Evolutionary conservation across 2,797 vertebrate genomes (phyloP), one percentile per base, ranked within the genome.

Genomic region (Sciaenops ocellatus): DNA sequence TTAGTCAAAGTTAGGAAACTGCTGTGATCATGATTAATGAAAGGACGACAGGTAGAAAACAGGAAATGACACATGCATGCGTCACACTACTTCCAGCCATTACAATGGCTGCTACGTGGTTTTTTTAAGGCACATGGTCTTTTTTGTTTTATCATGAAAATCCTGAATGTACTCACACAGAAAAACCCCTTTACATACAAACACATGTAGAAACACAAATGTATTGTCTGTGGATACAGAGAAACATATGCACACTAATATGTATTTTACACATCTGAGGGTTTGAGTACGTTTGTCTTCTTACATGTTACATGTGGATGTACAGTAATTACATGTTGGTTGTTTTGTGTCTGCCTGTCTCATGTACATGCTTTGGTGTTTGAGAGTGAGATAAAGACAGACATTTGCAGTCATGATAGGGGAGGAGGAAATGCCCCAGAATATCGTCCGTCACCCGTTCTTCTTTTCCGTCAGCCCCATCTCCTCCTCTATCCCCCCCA

Each of bases 361-460:
- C 18, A 52, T 26, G 2, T 6, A 11, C 52, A 64, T 13, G 16
- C 47, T n/a, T 52, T 38, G 60, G 38, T 44, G 1, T 47, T 34
- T 28, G 20, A 51, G 54, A 68, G 20, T 30, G 46, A 65, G 41
- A 61, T 70, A 78, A 60, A 75, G 51, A 42, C 12, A 78, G 54
- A 69, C 50, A 73, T 72, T 60, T 75, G 52, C 41, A 66, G 30
- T 63, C 61, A 38, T 46, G 22, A 46, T 24, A 42, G 44, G 7
- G n/a, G 24, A 42, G 26, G 41, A 17, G 4, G 22, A 30, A 38
- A 28, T 18, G 34, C 75, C 68, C 28, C 13, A 72, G 13, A 80
- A 80, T 76, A 64, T 79, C 6, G 15, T 73, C 79, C 56, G 70
- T 67, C 54, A 64, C n/a, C 52, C 28, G 11, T 46, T 82, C 44